These are phyloP conservation scores for Nothocercus julius DNA, from an alignment of 2,113 vertebrate species.

Conservation along the genomic window DNA sequence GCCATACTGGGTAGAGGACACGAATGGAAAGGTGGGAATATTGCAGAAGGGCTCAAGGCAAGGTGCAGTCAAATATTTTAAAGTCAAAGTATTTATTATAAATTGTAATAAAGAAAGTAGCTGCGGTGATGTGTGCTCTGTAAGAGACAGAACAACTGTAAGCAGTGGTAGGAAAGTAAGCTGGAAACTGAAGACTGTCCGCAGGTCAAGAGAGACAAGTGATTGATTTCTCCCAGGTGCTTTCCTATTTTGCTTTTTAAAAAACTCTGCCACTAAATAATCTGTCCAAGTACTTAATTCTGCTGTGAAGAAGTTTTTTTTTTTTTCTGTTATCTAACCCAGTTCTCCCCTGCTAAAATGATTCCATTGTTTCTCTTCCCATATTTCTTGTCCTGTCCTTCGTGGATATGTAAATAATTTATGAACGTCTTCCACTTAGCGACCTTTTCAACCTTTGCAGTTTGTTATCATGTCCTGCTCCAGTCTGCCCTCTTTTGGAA, in stretches of 20 bases:
- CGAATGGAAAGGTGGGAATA: neutral
- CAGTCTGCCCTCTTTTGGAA: neutral
- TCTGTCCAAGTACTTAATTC: neutral
- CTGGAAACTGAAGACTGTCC: neutral
- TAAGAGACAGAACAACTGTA: too few species aligned
- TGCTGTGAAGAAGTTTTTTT: neutral
- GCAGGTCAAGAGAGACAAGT: neutral
- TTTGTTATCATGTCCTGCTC: neutral
- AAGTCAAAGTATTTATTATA: neutral
- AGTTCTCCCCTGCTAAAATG: neutral
- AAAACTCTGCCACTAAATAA: neutral
- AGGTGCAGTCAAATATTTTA: neutral
- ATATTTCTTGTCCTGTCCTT: neutral
- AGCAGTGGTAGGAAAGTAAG: neutral
- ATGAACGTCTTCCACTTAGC: neutral
- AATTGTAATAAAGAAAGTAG: neutral
- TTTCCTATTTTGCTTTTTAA: neutral
- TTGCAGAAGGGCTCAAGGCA: neutral
- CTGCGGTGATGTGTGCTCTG: neutral
- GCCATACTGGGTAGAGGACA: neutral
- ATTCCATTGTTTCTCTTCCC: neutral
- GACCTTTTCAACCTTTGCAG: neutral
- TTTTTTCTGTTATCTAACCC: neutral
- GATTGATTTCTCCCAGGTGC: neutral
- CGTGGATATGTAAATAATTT: neutral